Evolutionary conservation across 2,888 invertebrate species (phyloP).

Genomic region (Nysson spinosus): DNA sequence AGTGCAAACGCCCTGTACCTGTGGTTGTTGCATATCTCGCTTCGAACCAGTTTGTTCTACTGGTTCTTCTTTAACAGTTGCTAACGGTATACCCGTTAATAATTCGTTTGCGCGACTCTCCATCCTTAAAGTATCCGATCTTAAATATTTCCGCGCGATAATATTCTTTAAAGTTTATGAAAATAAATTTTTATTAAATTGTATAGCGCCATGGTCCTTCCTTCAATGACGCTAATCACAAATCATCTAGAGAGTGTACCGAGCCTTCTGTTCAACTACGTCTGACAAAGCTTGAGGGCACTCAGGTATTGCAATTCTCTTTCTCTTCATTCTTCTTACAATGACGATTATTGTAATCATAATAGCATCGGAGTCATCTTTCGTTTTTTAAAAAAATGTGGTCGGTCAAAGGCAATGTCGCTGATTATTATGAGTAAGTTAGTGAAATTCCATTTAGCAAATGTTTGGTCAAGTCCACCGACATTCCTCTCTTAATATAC

Average conservation of each 20-base stretch:
- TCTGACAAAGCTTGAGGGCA: neutral
- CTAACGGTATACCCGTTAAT: slow-evolving; percentile 55
- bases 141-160: neutral
- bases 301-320: too few species aligned
- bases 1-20: slow-evolving; percentile 55
- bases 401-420: too few species aligned
- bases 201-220: slow-evolving; percentile 37
- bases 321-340: too few species aligned
- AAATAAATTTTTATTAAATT: slow-evolving; percentile 37
- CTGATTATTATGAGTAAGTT: too few species aligned
- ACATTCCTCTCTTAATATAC: too few species aligned
- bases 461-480: too few species aligned
- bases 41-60: slow-evolving; percentile 61
- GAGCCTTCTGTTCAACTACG: neutral
- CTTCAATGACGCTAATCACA: slow-evolving; percentile 10
- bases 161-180: slow-evolving; percentile 35
- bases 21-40: slow-evolving; percentile 63
- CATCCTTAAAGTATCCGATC: slow-evolving; percentile 43
- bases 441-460: too few species aligned
- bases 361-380: too few species aligned
- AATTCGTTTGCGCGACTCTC: slow-evolving; percentile 60
- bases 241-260: too few species aligned
- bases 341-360: too few species aligned
- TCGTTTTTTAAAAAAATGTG: too few species aligned
- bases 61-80: slow-evolving; percentile 70